These are phyloP conservation scores for Sebastes miniatus DNA, from an alignment of 2,797 vertebrate genomes.

Conservation along the genomic window DNA sequence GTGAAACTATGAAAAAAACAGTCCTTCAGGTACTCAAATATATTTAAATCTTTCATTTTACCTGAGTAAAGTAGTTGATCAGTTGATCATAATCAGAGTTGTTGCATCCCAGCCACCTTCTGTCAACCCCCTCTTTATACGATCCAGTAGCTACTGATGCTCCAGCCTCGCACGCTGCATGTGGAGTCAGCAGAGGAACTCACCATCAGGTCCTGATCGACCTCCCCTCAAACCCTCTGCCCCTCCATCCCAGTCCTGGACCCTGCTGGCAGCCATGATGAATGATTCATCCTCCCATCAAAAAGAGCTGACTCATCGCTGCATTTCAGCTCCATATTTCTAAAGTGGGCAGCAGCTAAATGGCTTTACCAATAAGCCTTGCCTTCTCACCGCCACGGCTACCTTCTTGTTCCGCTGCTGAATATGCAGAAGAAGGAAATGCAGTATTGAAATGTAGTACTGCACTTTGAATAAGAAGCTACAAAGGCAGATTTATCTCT, in stretches of 20 bases:
- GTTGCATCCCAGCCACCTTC: background rate
- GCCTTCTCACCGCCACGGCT: slow-evolving; percentile 31
- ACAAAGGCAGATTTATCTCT: background rate
- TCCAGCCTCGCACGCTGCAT: slow-evolving; percentile 19
- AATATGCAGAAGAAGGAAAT: slow-evolving; percentile 46
- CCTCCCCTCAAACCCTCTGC: slow-evolving; percentile 51
- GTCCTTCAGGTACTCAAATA: background rate
- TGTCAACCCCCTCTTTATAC: background rate
- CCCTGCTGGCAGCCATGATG: slow-evolving; percentile 73
- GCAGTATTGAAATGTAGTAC: slow-evolving; percentile 1
- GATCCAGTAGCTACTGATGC: slow-evolving; percentile 10
- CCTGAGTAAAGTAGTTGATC: background rate
- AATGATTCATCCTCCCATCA: slow-evolving; percentile 78
- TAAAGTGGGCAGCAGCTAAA: slow-evolving; percentile 69
- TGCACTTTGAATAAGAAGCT: slow-evolving; percentile 4
- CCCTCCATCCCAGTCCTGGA: slow-evolving; percentile 56
- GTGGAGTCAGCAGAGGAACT: slow-evolving; percentile 73
- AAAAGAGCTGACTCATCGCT: slow-evolving; percentile 77
- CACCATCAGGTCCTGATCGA: slow-evolving; percentile 72
- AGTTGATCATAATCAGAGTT: background rate
- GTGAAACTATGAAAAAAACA: background rate
- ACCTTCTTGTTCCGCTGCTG: slow-evolving; percentile 47
- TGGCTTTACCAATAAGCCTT: slow-evolving; percentile 62
- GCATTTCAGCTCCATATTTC: slow-evolving; percentile 70
- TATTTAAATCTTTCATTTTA: background rate